Conservation (phyloP, 2,113 vertebrate species). For the Corapipo altera region DNA sequence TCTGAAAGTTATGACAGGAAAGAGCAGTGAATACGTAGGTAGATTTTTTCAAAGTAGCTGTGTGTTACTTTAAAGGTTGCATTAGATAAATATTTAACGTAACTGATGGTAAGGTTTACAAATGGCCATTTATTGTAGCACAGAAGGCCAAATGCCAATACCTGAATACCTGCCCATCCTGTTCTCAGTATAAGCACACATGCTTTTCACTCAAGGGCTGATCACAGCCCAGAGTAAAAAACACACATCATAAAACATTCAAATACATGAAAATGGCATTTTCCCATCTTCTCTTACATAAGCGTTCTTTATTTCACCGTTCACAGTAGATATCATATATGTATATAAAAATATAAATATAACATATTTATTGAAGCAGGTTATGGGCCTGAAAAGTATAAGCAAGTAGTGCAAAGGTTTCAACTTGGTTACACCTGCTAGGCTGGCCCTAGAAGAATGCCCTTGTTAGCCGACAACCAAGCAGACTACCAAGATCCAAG, state of each 20-base stretch:
- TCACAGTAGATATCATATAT: neutral
- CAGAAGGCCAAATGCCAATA: neutral
- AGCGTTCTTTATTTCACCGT: neutral
- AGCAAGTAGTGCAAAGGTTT: neutral
- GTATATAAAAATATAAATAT: neutral
- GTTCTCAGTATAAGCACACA: neutral
- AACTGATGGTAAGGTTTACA: neutral
- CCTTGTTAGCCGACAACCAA: neutral
- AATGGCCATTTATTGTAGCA: neutral
- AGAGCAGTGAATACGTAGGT: neutral
- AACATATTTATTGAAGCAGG: neutral
- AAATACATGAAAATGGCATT: neutral
- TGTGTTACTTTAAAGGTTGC: neutral
- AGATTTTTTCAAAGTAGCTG: neutral
- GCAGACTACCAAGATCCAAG: neutral
- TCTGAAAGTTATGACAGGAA: neutral
- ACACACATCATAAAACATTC: neutral
- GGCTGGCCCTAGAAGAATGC: neutral
- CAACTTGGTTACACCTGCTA: neutral
- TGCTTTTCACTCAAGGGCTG: neutral
- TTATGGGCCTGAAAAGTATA: neutral
- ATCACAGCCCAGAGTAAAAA: neutral
- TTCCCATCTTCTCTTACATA: neutral
- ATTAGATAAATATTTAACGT: neutral
- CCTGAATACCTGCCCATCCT: neutral